These are phyloP conservation scores for Adelges cooleyi DNA, from an alignment of 1,140 invertebrate genomes.

Conservation along the genomic window DNA sequence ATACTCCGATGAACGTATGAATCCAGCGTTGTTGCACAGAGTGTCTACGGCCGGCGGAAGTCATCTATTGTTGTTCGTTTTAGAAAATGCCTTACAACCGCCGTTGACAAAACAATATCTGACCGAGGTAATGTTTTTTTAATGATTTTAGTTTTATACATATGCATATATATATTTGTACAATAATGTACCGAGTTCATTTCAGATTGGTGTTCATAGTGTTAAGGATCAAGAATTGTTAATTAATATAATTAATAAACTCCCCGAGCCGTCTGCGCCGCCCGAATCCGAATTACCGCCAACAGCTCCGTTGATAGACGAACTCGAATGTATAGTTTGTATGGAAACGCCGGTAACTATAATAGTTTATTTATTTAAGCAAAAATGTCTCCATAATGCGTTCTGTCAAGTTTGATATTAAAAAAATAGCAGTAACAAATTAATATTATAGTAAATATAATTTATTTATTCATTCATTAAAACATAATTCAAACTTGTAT, in stretches of 20 bases:
- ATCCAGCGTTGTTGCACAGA: slow-evolving; percentile 1
- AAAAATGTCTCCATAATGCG: too few relatives aligned
- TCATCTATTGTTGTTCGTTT: slow-evolving; percentile 8
- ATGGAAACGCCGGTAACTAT: slow-evolving; percentile 21
- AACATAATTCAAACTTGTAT: too few relatives aligned
- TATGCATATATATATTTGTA: not conserved
- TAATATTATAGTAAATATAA: too few relatives aligned
- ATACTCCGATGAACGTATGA: not conserved
- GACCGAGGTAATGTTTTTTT: not conserved
- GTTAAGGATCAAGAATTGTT: slow-evolving; percentile 12
- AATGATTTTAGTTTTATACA: not conserved
- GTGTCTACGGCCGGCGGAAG: slow-evolving; percentile 14
- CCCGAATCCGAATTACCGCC: not conserved
- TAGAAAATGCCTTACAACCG: not conserved
- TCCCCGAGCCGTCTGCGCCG: slow-evolving; percentile 1
- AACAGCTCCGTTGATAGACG: not conserved
- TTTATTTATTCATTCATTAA: too few relatives aligned
- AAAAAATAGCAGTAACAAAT: too few relatives aligned
- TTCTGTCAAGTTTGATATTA: too few relatives aligned
- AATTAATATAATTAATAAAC: slow-evolving; percentile 6
- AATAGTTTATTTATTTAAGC: too few relatives aligned
- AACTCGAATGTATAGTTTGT: slow-evolving; percentile 14
- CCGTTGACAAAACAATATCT: slow-evolving; percentile 13
- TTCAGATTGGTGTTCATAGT: not conserved
- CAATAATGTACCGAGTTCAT: too few relatives aligned